Conservation (phyloP, 2,888 invertebrate species). For the Herminia tarsipennalis region DNA sequence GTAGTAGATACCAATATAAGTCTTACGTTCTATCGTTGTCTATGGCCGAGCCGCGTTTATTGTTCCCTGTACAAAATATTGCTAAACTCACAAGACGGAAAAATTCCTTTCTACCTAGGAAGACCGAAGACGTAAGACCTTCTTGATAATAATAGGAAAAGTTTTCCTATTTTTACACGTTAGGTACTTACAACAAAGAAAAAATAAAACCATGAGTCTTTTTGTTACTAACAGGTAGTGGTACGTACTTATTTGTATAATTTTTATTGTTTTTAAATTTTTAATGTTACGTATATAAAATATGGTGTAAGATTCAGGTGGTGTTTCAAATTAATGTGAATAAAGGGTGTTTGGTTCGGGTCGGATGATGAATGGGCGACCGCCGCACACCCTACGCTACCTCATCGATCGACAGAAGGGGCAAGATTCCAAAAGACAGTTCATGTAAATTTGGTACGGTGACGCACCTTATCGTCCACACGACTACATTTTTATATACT, state of each 20-base stretch:
- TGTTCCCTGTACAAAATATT: conserved; percentile 22
- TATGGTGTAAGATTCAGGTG: conserved; percentile 18
- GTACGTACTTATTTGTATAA: neutral
- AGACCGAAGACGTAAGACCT: too few relatives aligned
- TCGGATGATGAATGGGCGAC: conserved; percentile 62
- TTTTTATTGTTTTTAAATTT: too few relatives aligned
- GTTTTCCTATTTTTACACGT: too few relatives aligned
- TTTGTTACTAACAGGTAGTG: too few relatives aligned
- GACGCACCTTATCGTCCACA: conserved; percentile 31
- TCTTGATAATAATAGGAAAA: too few relatives aligned
- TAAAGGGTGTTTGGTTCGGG: conserved; percentile 51
- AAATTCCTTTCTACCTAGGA: too few relatives aligned
- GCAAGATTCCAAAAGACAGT: conserved; percentile 52
- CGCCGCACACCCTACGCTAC: conserved; percentile 48
- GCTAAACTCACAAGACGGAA: conserved; percentile 20
- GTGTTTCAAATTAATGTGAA: conserved; percentile 48
- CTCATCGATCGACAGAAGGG: conserved; percentile 63
- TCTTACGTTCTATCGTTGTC: too few relatives aligned
- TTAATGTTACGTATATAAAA: conserved; percentile 1
- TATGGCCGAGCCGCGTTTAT: too few relatives aligned
- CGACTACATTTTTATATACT: conserved; percentile 15
- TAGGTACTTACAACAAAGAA: too few relatives aligned
- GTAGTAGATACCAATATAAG: too few relatives aligned
- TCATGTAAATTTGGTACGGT: conserved; percentile 42
- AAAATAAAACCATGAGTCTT: too few relatives aligned